phyloP scores from a whole-genome alignment of 1,140 invertebrate species.

The Monochamus saltuarius region DNA sequence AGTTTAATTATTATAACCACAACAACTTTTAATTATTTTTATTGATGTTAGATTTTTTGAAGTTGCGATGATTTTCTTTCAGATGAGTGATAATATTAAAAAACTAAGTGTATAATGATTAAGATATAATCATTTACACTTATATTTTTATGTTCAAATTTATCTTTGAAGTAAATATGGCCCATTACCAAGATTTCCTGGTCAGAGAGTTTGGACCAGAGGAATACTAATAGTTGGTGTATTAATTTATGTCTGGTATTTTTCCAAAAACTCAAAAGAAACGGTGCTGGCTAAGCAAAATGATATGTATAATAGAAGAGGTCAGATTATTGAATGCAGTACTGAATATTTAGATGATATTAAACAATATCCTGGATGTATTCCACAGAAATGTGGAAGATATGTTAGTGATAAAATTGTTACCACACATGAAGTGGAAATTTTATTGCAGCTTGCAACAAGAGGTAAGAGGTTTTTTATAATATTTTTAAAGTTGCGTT shows the following conservation, averaged over 20 bases:
- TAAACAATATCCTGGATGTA: conserved; percentile 63
- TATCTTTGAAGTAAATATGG: conserved; percentile 44
- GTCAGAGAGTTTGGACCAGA: conserved; percentile 50
- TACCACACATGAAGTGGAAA: conserved; percentile 63
- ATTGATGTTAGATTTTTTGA: too few species aligned
- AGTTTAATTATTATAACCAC: too few species aligned
- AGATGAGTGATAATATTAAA: too few species aligned
- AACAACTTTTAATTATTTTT: too few species aligned
- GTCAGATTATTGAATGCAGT: conserved; percentile 64
- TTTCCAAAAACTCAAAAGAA: conserved; percentile 61
- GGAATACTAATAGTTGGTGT: conserved; percentile 57
- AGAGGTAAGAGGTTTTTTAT: conserved; percentile 46
- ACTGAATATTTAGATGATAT: conserved; percentile 59
- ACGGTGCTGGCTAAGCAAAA: conserved; percentile 59
- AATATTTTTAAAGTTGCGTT: not conserved
- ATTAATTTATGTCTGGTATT: conserved; percentile 64
- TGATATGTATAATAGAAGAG: conserved; percentile 60
- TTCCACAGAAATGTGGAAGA: conserved; percentile 74
- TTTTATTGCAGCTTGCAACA: conserved; percentile 66
- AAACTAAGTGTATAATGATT: too few species aligned
- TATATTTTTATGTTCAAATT: not conserved
- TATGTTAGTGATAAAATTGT: conserved; percentile 75
- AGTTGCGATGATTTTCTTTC: too few species aligned
- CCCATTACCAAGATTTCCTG: conserved; percentile 47
- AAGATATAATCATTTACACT: too few species aligned